A percentile compares a stretch with the other conserved stretches of the same genome.
Evolutionary conservation across 2,888 invertebrate species (phyloP).

Genomic region (Apodemia zela): DNA sequence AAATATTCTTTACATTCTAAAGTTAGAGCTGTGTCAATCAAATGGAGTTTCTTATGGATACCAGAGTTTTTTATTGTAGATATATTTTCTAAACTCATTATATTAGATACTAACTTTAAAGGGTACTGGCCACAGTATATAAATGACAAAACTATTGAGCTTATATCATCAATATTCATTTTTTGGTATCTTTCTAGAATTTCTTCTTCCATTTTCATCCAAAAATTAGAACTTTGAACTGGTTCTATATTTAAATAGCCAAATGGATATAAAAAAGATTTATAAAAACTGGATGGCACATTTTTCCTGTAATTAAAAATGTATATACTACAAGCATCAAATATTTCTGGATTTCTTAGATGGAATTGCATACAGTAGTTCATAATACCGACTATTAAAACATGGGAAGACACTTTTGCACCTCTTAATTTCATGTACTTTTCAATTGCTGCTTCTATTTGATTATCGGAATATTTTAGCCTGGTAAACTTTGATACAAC

Average conservation of each 20-base stretch:
- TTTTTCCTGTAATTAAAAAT: conserved; percentile 66
- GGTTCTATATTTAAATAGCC: conserved; percentile 82
- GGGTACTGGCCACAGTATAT: conserved; percentile 83
- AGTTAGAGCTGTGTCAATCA: conserved; percentile 83
- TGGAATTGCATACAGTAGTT: conserved; percentile 82
- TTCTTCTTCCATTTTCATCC: conserved; percentile 75
- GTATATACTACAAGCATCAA: conserved; percentile 80
- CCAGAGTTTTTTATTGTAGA: conserved; percentile 72
- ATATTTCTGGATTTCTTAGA: conserved; percentile 76
- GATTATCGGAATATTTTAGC: conserved; percentile 76
- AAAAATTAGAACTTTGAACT: conserved; percentile 70
- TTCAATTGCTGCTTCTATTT: conserved; percentile 80
- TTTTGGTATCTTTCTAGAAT: conserved; percentile 79
- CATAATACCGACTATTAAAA: conserved; percentile 81
- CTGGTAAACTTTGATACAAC: conserved; percentile 76
- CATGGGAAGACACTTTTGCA: conserved; percentile 62
- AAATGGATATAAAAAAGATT: conserved; percentile 80
- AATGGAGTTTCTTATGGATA: conserved; percentile 73
- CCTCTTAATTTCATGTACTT: conserved; percentile 81
- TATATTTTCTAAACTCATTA: conserved; percentile 82
- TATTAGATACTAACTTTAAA: conserved; percentile 75
- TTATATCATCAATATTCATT: conserved; percentile 77
- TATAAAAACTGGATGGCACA: conserved; percentile 76
- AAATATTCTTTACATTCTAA: conserved; percentile 81
- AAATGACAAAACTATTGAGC: conserved; percentile 82